Evolutionary conservation across 2,888 invertebrate species (phyloP).

Genomic region (Tetheella fluctuosa): DNA sequence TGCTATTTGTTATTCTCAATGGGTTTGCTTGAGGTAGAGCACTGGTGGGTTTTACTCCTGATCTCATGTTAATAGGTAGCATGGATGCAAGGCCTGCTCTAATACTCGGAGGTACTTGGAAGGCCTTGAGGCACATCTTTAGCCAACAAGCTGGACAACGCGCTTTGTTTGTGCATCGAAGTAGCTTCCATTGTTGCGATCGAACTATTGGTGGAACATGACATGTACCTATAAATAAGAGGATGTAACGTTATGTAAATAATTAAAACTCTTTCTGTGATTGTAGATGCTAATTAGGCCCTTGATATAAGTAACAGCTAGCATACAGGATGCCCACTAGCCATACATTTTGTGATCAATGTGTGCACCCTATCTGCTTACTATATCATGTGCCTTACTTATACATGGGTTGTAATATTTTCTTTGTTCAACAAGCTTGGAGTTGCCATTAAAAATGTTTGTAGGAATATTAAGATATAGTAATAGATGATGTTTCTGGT

Average conservation of each 20-base stretch:
- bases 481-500: too few species aligned
- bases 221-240: constrained; percentile 83
- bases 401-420: too few species aligned
- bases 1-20: constrained; percentile 53
- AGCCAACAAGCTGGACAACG: constrained; percentile 95
- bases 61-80: constrained; percentile 87
- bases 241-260: background rate
- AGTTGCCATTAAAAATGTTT: too few species aligned
- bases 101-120: constrained; percentile 89
- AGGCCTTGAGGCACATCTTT: constrained; percentile 91
- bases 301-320: background rate
- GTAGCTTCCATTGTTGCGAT: constrained; percentile 88
- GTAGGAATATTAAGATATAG: too few species aligned
- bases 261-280: background rate
- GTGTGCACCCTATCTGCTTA: too few species aligned
- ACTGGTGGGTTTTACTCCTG: constrained; percentile 54
- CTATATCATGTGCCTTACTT: too few species aligned
- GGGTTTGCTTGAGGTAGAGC: constrained; percentile 64
- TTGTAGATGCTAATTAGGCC: background rate
- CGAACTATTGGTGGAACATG: constrained; percentile 88
- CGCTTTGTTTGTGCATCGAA: constrained; percentile 88
- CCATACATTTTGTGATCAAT: too few species aligned
- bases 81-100: constrained; percentile 87
- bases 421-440: too few species aligned
- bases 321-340: too few species aligned